Percentiles rank a stretch among this genome's conserved stretches.
Evolutionary conservation across 2,888 invertebrate species (phyloP).

Genomic region (Conistra vaccinii): DNA sequence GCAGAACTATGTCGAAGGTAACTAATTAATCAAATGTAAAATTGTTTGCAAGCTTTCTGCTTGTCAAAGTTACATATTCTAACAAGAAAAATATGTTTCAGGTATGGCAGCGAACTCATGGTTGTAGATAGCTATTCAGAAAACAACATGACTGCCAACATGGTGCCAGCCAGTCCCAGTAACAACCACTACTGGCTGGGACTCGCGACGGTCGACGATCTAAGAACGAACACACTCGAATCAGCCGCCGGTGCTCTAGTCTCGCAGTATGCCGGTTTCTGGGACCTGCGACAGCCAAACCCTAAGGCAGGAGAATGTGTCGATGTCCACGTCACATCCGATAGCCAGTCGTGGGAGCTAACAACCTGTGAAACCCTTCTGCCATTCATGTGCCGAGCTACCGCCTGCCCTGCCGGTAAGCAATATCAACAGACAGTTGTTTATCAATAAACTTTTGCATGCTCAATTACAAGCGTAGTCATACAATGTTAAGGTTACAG

Average conservation of each 20-base stretch:
- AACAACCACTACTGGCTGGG: conserved; percentile 97
- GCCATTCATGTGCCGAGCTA: conserved; percentile 98
- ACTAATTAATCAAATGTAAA: conserved; percentile 69
- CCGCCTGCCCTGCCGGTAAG: conserved; percentile 96
- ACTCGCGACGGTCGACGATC: conserved; percentile 96
- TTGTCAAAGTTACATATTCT: background rate
- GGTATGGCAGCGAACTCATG: conserved; percentile 98
- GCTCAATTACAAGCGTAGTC: conserved; percentile 57
- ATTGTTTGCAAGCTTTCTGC: conserved; percentile 3
- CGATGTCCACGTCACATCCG: conserved; percentile 93
- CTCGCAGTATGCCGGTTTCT: conserved; percentile 98
- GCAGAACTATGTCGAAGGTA: conserved; percentile 98
- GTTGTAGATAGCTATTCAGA: conserved; percentile 97
- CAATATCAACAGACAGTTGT: conserved; percentile 55
- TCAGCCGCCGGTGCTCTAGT: conserved; percentile 97
- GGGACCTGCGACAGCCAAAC: conserved; percentile 97
- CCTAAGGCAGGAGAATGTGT: conserved; percentile 97
- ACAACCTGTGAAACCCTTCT: conserved; percentile 98
- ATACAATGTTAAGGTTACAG: conserved; percentile 74
- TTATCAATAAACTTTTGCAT: conserved; percentile 51
- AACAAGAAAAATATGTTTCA: conserved; percentile 80
- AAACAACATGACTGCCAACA: conserved; percentile 96
- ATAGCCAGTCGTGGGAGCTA: conserved; percentile 97
- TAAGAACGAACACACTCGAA: conserved; percentile 98
- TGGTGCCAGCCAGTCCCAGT: conserved; percentile 93